Percentiles rank a stretch among this genome's conserved stretches.
These are phyloP conservation scores for Tinea trinotella DNA, from an alignment of 2,888 invertebrate genomes.

Conservation along the genomic window DNA sequence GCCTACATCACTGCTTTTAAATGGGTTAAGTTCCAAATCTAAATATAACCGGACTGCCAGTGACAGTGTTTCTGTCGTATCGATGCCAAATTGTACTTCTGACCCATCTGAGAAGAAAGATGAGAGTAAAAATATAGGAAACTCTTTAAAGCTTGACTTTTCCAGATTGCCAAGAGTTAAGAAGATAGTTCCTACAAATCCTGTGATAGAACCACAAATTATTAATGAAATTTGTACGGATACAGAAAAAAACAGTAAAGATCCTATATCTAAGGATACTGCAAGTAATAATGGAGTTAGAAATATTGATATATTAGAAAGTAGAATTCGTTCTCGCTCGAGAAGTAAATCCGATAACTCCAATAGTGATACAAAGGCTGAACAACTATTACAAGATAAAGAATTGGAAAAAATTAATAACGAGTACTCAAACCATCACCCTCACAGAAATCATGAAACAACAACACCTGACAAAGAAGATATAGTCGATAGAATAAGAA, in stretches of 20 bases:
- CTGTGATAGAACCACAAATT: slow-evolving; percentile 68
- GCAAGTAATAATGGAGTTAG: slow-evolving; percentile 31
- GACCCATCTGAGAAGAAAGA: slow-evolving; percentile 42
- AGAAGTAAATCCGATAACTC: slow-evolving; percentile 57
- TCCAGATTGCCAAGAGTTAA: slow-evolving; percentile 72
- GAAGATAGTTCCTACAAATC: slow-evolving; percentile 70
- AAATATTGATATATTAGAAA: slow-evolving; percentile 25
- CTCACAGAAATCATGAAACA: slow-evolving; percentile 56
- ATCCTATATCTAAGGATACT: slow-evolving; percentile 35
- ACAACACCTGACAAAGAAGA: slow-evolving; percentile 76
- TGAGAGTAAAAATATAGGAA: slow-evolving; percentile 48
- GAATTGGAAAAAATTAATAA: slow-evolving; percentile 33
- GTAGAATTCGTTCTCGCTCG: slow-evolving; percentile 41
- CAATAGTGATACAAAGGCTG: slow-evolving; percentile 66
- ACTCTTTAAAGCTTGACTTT: slow-evolving; percentile 76
- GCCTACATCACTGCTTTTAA: slow-evolving; percentile 65
- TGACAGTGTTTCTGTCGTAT: slow-evolving; percentile 43
- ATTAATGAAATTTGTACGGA: slow-evolving; percentile 48
- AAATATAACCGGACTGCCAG: slow-evolving; percentile 61
- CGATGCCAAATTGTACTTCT: slow-evolving; percentile 34
- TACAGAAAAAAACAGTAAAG: slow-evolving; percentile 33
- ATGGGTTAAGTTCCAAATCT: slow-evolving; percentile 67
- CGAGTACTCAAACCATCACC: slow-evolving; percentile 40
- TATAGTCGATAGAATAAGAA: slow-evolving; percentile 86
- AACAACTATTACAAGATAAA: slow-evolving; percentile 43